phyloP scores from a whole-genome alignment of 2,888 invertebrate genomes.

The Epinotia nisella region DNA sequence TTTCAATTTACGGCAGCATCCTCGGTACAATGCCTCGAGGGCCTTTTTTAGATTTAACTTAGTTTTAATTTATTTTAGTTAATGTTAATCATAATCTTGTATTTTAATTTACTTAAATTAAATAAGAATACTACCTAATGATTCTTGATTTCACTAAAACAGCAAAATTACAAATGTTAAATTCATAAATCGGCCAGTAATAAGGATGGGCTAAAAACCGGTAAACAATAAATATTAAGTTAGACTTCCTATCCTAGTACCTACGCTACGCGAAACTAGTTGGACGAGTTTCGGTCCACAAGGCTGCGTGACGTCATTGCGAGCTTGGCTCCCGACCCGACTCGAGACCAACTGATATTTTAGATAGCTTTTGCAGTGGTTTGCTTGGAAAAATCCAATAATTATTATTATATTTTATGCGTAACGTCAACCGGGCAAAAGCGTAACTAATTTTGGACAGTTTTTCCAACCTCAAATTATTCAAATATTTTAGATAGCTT shows the following conservation, averaged over 20 bases:
- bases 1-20: too few species aligned
- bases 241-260: constrained; percentile 43
- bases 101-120: too few species aligned
- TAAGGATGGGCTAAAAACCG: constrained; percentile 41
- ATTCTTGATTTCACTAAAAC: not conserved
- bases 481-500: too few species aligned
- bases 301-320: constrained; percentile 42
- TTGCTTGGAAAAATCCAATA: not conserved
- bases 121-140: not conserved
- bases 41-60: too few species aligned
- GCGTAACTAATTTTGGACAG: too few species aligned
- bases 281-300: constrained; percentile 37
- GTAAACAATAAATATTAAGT: constrained; percentile 42
- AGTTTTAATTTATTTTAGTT: too few species aligned
- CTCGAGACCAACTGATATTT: not conserved
- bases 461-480: too few species aligned
- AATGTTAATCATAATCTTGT: too few species aligned
- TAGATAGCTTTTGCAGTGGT: constrained; percentile 5
- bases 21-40: too few species aligned
- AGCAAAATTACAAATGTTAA: not conserved
- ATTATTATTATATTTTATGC: too few species aligned
- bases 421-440: too few species aligned
- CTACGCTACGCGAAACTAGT: constrained; percentile 41
- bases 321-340: constrained; percentile 21
- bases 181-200: not conserved